Percentiles rank a stretch among this genome's conserved stretches.
Evolutionary conservation across 2,113 vertebrate genomes (phyloP).

Genomic region (Leptocoma aspasia): DNA sequence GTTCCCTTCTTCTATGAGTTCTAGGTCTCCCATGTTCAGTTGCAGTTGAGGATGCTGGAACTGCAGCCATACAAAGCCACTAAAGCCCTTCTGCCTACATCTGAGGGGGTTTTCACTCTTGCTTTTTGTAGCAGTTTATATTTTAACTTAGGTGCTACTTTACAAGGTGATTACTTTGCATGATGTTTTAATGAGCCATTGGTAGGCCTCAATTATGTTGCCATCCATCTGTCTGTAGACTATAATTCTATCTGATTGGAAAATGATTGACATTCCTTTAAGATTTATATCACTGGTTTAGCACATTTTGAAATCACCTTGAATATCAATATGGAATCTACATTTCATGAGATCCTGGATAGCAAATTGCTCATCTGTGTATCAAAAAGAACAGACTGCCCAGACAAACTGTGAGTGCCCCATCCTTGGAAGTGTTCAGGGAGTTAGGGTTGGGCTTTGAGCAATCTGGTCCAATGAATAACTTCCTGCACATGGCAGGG

Average conservation of each 20-base stretch:
- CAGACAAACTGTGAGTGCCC: neutral
- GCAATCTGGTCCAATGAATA: neutral
- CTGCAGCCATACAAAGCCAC: neutral
- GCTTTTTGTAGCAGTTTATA: neutral
- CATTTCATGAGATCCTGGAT: neutral
- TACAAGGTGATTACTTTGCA: neutral
- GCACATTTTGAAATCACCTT: neutral
- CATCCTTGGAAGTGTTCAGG: neutral
- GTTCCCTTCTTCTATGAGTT: neutral
- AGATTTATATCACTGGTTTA: neutral
- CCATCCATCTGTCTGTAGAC: neutral
- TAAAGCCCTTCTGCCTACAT: neutral
- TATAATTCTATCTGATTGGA: neutral
- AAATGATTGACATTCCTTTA: neutral
- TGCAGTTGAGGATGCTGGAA: neutral
- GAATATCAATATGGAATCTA: neutral
- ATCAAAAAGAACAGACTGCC: neutral
- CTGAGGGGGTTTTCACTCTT: neutral
- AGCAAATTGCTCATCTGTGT: neutral
- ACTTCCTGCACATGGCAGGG: neutral
- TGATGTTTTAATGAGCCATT: neutral
- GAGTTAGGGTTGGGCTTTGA: neutral
- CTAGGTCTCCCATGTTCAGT: neutral
- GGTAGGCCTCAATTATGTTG: neutral
- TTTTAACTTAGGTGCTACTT: neutral